Base-by-base conservation (phyloP, 2,113 vertebrate genomes). In the Henicopernis longicauda region DNA sequence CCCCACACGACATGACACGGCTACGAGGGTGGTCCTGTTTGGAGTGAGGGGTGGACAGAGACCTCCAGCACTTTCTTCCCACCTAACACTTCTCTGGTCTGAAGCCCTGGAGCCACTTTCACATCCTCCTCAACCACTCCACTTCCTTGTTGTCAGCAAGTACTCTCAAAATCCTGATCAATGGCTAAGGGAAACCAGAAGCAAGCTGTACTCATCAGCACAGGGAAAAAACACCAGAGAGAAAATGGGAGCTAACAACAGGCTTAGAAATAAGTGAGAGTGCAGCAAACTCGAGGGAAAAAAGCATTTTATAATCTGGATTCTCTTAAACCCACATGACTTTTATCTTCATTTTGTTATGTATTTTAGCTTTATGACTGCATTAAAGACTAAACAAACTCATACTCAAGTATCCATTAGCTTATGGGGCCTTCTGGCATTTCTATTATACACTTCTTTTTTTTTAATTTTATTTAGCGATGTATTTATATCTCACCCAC, bases 1-100 rank as follows among this genome's bases (percentile, higher is more conserved):
- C 22, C n/a, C 13, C 42, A n/a, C 2, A 2, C 0, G 0, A 36
- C 0, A 0, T 38, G 32, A 82, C 0, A 0, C 5, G 6, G 42
- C 84, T 66, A 17, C 0, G 0, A 93, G 7, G 34, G 29, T 22
- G 29, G n/a, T 18, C 29, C 26, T 82, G 29, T 55, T 47, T 47
- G 40, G 50, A 80, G 25, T 20, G 40, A 63, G 7, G 22, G 3
- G 23, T 61, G 23, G 22, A 57, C 65, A 74, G 50, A 81, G 11
- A 52, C 26, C 12, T 90, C 82, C 78, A 69, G 44, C 34, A 82
- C 16, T 58, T 84, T 66, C 23, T 61, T 67, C 44, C 31, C 27
- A 87, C 16, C 21, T 57, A 31, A 86, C 27, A 19, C 34, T 89
- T 78, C 42, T 45, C 80, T 82, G 59, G 7, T 71, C n/a, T 32